Base-by-base conservation (phyloP, 2,888 invertebrate genomes). In the Melangyna quadrimaculata region DNA sequence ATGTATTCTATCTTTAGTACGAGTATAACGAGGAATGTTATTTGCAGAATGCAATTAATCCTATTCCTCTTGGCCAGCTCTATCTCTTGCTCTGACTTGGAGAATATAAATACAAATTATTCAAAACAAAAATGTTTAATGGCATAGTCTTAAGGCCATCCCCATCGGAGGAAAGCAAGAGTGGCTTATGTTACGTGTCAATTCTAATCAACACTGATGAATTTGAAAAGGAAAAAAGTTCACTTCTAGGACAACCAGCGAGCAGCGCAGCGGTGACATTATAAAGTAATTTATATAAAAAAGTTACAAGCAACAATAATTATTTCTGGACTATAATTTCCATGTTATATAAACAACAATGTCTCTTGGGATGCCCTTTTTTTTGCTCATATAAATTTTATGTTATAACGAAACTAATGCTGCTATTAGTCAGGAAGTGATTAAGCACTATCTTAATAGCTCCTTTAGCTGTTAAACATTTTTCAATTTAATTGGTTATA, bases 41-140 rank as follows among this genome's bases (percentile, higher is more conserved):
- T 67, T 67, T 67, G 67, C 67, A 67, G 51, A 67, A 67, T 67
- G 67, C 48, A 51, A 67, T 67, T 67, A 67, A 67, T 67, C 35
- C 35, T 51, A 51, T 24, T 67, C 51, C 48, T 67, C 67, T 22
- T 22, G 65, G 35, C 48, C 29, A 43, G 63, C 17, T 45, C 19
- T 65, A 17, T 9, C 10, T 10, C 43, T 65, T 5, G 7, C 19
- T 65, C 29, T 9, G n/a, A 12, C 43, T 65, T 5, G 7, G 19
- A 19, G 43, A 32, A 29, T 63, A 24, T 10, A 19, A 19, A n/a
- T 12, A 67, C 2, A 29, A 65, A 29, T 65, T 65, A 29, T 45
- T 32, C 19, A 51, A 22, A 67, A 35, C 29, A 51, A 51, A 65
- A 48, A 32, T 27, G 6, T 32, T 48, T 48, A 67, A 67, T 51